These are phyloP conservation scores for Sitodiplosis mosellana DNA, from an alignment of 1,140 invertebrate genomes.

Conservation along the genomic window DNA sequence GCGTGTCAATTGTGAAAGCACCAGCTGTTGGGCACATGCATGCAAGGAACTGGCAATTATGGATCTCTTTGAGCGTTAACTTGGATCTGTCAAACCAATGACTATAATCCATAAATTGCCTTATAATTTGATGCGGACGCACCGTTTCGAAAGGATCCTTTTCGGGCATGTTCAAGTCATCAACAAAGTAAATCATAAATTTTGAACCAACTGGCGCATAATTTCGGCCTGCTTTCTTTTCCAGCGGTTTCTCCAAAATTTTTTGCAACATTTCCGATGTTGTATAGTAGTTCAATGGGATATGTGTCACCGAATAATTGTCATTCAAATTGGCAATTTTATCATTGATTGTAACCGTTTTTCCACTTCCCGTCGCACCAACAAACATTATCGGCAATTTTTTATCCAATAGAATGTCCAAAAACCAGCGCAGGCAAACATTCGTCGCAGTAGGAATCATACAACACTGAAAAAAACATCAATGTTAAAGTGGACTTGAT, in stretches of 20 bases:
- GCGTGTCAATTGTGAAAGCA: conserved; percentile 79
- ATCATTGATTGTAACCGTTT: conserved; percentile 64
- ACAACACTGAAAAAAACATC: too few species aligned
- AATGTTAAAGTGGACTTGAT: too few species aligned
- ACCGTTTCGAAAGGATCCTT: conserved; percentile 88
- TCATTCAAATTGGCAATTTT: conserved; percentile 59
- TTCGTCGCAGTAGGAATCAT: conserved; percentile 80
- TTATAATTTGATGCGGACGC: conserved; percentile 79
- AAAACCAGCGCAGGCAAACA: conserved; percentile 65
- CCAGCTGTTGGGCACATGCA: conserved; percentile 94
- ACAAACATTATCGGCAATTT: conserved; percentile 77
- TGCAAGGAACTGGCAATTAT: conserved; percentile 81
- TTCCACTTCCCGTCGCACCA: conserved; percentile 71
- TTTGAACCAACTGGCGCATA: conserved; percentile 83
- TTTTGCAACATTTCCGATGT: conserved; percentile 81
- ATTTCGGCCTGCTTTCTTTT: conserved; percentile 87
- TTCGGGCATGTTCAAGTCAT: conserved; percentile 95
- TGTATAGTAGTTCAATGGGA: conserved; percentile 90
- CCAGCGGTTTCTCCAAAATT: conserved; percentile 77
- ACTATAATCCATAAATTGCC: conserved; percentile 83
- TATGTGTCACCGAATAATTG: conserved; percentile 62
- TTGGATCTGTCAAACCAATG: conserved; percentile 81
- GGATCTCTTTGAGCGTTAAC: conserved; percentile 74
- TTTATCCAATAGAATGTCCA: conserved; percentile 65
- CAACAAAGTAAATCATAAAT: conserved; percentile 81